Percentiles rank a stretch among this genome's conserved stretches.
phyloP scores from a whole-genome alignment of 2,113 vertebrate species.

The Chaetura pelagica region DNA sequence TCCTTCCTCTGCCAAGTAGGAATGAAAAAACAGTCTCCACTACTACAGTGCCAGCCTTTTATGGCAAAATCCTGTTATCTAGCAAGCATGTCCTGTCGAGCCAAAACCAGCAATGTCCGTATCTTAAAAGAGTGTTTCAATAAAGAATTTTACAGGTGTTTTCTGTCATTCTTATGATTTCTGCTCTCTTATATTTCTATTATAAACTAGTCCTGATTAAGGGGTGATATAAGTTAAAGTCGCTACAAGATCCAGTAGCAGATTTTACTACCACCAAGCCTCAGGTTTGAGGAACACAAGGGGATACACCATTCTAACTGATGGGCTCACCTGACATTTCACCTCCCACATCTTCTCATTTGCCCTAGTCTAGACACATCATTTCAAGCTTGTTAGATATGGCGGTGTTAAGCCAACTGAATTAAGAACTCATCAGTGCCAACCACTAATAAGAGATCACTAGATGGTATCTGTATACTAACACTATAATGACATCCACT shows the following conservation, averaged over 20 bases:
- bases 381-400: neutral
- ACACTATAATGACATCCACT: neutral
- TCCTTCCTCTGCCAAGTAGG: neutral
- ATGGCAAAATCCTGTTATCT: neutral
- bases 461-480: neutral
- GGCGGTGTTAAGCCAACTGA: neutral
- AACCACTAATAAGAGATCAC: neutral
- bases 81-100: neutral
- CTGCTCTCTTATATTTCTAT: neutral
- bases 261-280: neutral
- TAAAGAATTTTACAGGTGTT: neutral
- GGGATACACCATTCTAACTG: neutral
- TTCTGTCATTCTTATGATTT: neutral
- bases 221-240: neutral
- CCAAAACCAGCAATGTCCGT: neutral
- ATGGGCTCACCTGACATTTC: neutral
- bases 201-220: neutral
- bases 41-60: neutral
- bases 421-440: neutral
- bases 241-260: neutral
- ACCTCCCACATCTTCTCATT: rapidly evolving
- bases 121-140: neutral
- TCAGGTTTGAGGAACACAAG: neutral
- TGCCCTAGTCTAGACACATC: neutral
- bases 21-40: neutral